These are phyloP conservation scores for Amphipyra tragopoginis DNA, from an alignment of 2,888 invertebrate species.

Conservation along the genomic window DNA sequence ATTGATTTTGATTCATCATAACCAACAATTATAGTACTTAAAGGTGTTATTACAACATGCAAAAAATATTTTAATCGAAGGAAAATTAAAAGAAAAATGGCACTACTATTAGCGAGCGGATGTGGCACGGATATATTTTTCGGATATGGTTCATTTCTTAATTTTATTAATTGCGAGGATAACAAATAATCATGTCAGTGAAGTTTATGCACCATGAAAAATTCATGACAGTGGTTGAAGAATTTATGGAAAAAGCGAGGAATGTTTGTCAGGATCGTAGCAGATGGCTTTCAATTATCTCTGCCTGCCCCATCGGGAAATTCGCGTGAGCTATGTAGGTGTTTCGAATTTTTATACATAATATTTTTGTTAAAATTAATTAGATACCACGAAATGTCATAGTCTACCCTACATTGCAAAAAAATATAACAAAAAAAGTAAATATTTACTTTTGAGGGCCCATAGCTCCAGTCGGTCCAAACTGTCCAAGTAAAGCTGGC, in stretches of 20 bases:
- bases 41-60: background rate
- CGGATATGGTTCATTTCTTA: conserved; percentile 9
- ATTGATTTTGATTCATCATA: too few species aligned
- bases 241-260: too few species aligned
- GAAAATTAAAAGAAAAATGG: conserved; percentile 13
- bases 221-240: too few species aligned
- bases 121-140: conserved; percentile 21
- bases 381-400: background rate
- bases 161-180: background rate
- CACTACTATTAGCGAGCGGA: conserved; percentile 6
- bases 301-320: too few species aligned
- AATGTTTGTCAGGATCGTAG: too few species aligned
- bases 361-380: background rate
- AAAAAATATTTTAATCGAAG: background rate
- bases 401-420: conserved; percentile 2
- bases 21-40: too few species aligned
- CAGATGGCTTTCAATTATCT: too few species aligned
- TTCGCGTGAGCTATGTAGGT: too few species aligned
- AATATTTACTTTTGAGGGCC: conserved; percentile 89
- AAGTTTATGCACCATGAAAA: background rate
- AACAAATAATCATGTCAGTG: background rate
- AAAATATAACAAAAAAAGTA: background rate
- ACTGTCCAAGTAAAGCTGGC: conserved; percentile 77
- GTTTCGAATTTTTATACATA: too few species aligned
- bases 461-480: conserved; percentile 84